Evolutionary conservation across 30 jellyfish, hydroid and myxozoan genomes (phyloP), one percentile per base, ranked within the genome.

Genomic region (Pelagia noctiluca): DNA sequence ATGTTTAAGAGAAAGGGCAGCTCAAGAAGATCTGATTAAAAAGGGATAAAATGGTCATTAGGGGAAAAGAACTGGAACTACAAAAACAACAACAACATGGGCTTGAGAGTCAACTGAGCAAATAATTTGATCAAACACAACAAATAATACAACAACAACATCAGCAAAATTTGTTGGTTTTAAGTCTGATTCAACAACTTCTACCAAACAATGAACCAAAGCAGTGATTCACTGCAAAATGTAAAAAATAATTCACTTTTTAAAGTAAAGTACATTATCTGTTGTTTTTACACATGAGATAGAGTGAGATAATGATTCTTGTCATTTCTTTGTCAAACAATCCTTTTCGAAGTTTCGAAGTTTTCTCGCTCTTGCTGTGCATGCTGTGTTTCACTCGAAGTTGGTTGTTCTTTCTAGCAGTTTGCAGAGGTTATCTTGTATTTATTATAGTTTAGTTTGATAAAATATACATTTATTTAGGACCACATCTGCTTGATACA

Each of bases 121-220:
- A 33, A 33, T 33, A 53, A 12, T 33, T n/a, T 13, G 26, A 53
- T 53, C 11, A 53, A 53, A n/a, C n/a, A 3, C 69, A 13, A 33
- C 69, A 53, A 33, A 53, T 53, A n/a, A 53, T 53, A 29, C 62
- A 47, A 19, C 69, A 53, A 33, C 69, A 53, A 33, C 69, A 53
- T n/a, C 69, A 53, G 26, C 69, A 53, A 12, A 53, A 53, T 53
- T n/a, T 53, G 26, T 33, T 53, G 32, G 32, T 53, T 29, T 53
- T 53, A 33, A n/a, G 32, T 53, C 69, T 22, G 12, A 32, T 28
- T 8, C 46, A 63, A 35, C 42, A 35, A 63, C 47, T 63, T 32
- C 2, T 63, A 63, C 76, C 76, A 22, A 63, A 63, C 38, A 63
- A 63, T 63, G 76, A 63, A 16, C 76, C 32, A 24, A 8, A 63